These are phyloP conservation scores for Thryonomys swinderianus DNA, from an alignment of 2,113 vertebrate genomes.

Conservation along the genomic window DNA sequence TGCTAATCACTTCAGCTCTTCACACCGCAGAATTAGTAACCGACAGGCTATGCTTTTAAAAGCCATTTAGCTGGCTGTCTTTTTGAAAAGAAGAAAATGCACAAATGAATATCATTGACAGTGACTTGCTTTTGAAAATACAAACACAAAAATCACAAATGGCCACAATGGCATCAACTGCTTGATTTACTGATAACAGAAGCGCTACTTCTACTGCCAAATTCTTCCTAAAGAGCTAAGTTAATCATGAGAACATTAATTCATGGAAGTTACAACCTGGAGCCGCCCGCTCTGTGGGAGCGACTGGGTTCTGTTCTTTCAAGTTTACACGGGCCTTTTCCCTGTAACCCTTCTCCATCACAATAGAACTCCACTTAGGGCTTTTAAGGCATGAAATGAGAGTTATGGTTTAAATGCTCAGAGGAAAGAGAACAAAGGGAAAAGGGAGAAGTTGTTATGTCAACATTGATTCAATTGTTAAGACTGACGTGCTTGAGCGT, in stretches of 20 bases:
- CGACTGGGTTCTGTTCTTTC: constrained; percentile 51
- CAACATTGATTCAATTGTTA: background rate
- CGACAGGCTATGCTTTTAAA: background rate
- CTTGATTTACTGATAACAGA: constrained; percentile 15
- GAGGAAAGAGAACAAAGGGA: constrained; percentile 66
- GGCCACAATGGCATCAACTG: background rate
- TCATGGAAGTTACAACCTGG: background rate
- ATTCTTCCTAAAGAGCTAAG: background rate
- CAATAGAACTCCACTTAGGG: constrained; percentile 67
- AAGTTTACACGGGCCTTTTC: constrained; percentile 49
- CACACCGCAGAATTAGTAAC: background rate
- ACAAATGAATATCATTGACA: background rate
- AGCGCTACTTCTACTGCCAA: background rate
- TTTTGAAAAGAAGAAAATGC: background rate
- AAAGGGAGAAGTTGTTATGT: constrained; percentile 19
- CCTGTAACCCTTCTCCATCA: constrained; percentile 62
- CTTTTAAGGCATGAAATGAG: constrained; percentile 77
- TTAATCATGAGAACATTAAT: background rate
- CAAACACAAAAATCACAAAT: background rate
- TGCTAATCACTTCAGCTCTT: background rate
- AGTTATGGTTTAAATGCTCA: constrained; percentile 61
- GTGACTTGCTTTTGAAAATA: constrained; percentile 23
- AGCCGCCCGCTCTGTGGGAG: background rate
- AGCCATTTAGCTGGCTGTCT: background rate
- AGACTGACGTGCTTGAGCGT: background rate